phyloP scores from a whole-genome alignment of 2,113 vertebrate genomes.

The Muntiacus muntjak region DNA sequence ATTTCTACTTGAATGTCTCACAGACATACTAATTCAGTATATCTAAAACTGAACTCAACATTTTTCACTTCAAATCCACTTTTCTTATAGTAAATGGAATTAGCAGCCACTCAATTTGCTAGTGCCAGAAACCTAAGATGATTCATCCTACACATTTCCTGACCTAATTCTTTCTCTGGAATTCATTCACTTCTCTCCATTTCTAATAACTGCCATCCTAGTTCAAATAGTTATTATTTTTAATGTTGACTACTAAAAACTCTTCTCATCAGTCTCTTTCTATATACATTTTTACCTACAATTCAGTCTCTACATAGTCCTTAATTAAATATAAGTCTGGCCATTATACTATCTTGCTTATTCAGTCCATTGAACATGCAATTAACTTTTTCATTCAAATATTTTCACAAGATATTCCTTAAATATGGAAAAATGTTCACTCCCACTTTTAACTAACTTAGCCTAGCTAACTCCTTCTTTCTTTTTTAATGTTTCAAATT shows the following conservation, averaged over 20 bases:
- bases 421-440: background rate
- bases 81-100: background rate
- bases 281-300: background rate
- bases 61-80: background rate
- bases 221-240: background rate
- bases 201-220: background rate
- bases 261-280: background rate
- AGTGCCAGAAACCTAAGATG: background rate
- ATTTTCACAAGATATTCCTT: background rate
- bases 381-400: background rate
- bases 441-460: background rate
- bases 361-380: background rate
- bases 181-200: background rate
- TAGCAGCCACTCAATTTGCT: background rate
- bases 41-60: background rate
- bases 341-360: background rate
- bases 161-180: background rate
- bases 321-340: background rate
- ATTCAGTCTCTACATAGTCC: background rate
- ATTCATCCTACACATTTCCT: background rate
- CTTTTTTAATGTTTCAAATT: background rate
- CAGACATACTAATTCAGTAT: background rate
- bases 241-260: background rate
- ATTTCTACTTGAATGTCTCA: background rate
- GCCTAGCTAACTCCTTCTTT: background rate